A percentile compares a stretch with the other conserved stretches of the same genome.
These are phyloP conservation scores for Callionymus lyra DNA, from an alignment of 2,113 vertebrate genomes.

Conservation along the genomic window DNA sequence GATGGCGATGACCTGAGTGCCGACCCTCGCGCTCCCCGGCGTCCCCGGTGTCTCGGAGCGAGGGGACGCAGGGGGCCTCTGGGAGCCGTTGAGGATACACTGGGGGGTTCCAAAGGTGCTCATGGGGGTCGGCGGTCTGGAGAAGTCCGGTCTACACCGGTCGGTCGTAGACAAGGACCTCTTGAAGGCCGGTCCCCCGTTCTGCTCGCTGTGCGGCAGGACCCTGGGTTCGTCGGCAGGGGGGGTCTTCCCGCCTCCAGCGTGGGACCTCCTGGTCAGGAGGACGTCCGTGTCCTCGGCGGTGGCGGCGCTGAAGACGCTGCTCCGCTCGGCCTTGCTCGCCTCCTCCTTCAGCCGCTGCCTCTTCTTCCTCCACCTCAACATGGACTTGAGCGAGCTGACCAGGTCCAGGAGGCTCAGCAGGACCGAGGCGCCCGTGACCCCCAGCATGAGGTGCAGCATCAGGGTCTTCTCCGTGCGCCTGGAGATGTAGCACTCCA, in stretches of 20 bases:
- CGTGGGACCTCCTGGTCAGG: constrained; percentile 3
- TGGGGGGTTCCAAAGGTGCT: constrained; percentile 3
- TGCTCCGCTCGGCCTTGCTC: constrained; percentile 32
- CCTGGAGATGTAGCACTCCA: constrained; percentile 40
- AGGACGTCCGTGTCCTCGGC: constrained; percentile 12
- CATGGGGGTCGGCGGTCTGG: rapidly evolving
- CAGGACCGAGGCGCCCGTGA: constrained; percentile 17
- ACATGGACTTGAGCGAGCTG: constrained; percentile 15
- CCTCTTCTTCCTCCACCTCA: constrained; percentile 19
- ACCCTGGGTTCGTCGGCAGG: background rate
- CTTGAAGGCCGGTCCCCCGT: background rate
- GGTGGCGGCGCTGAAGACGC: background rate
- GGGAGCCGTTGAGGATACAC: constrained; percentile 13
- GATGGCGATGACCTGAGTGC: too few species aligned
- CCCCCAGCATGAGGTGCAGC: constrained; percentile 35
- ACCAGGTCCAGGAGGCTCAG: constrained; percentile 29
- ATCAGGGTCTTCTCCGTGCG: constrained; percentile 33
- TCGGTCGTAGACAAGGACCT: too few species aligned
- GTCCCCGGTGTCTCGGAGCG: constrained; percentile 5
- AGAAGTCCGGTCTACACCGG: rapidly evolving
- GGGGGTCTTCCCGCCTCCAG: constrained; percentile 7
- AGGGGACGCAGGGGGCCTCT: constrained; percentile 9
- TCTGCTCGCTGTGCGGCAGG: background rate
- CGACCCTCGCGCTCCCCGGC: too few species aligned
- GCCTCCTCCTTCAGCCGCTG: constrained; percentile 21